A percentile compares a stretch with the other conserved stretches of the same genome.
Evolutionary conservation across 2,888 invertebrate genomes (phyloP).

Genomic region (Lomographa bimaculata): DNA sequence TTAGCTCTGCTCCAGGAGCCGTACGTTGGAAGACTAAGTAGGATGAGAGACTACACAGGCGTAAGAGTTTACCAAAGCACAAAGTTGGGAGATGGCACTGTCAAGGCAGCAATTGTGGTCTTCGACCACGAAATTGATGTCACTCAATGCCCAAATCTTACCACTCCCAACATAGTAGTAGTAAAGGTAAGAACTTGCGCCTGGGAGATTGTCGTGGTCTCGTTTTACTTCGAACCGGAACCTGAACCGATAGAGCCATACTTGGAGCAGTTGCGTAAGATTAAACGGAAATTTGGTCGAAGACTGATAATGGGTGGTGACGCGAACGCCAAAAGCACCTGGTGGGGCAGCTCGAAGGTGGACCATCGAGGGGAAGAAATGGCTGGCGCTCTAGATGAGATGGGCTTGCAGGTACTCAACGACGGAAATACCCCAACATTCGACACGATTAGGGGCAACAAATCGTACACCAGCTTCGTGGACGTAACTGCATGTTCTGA

Average conservation of each 20-base stretch:
- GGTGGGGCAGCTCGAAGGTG: neutral
- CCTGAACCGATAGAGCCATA: slow-evolving; percentile 9
- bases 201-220: slow-evolving; percentile 17
- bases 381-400: slow-evolving; percentile 14
- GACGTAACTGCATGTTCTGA: slow-evolving; percentile 35
- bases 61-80: slow-evolving; percentile 9
- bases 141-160: slow-evolving; percentile 5
- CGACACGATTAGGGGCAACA: slow-evolving; percentile 27
- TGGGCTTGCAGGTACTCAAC: slow-evolving; percentile 33
- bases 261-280: too few species aligned
- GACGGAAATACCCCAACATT: slow-evolving; percentile 34
- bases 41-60: slow-evolving; percentile 2
- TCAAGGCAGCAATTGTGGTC: slow-evolving; percentile 9
- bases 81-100: neutral
- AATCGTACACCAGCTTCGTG: slow-evolving; percentile 23
- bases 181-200: slow-evolving; percentile 12
- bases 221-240: slow-evolving; percentile 26
- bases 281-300: slow-evolving; percentile 9
- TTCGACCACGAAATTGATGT: slow-evolving; percentile 2
- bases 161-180: slow-evolving; percentile 16
- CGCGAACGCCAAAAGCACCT: neutral
- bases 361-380: slow-evolving; percentile 17
- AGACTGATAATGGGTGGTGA: slow-evolving; percentile 6
- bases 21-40: neutral
- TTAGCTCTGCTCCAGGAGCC: neutral